Evolutionary conservation across 2,888 invertebrate species (phyloP), one percentile per base, ranked within the genome.

Genomic region (Mystacides longicornis): DNA sequence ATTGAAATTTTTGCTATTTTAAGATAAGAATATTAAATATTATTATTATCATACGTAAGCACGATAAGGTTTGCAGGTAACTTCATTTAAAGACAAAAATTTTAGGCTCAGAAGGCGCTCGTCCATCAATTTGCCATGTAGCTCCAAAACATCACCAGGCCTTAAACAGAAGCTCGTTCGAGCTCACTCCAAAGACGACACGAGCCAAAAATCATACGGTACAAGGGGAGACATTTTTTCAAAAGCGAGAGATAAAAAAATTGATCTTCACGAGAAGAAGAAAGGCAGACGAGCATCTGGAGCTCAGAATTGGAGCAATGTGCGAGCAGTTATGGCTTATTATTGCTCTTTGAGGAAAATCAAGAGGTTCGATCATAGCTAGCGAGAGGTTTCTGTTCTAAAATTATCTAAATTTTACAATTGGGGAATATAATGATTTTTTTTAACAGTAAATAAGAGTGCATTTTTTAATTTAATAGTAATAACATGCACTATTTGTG

Each of bases 271-370:
- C 66, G 67, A 31, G 65, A 64, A 31, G 66, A 69, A 55, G 66
- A 66, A 61, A 67, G 69, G 51, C 61, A 68, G 68, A 73, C 68
- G 64, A 67, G 65, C 65, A 64, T 64, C 67, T 62, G 67, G 68
- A 62, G 78, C 75, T 70, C 88, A 87, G 78, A 88, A 87, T 72
- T 91, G 90, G 90, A 85, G 86, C 74, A 89, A 88, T 78, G 83
- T 91, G 67, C 83, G 89, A 70, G 89, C 89, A 67, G 90, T 89
- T 70, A 87, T 90, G 88, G 87, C 89, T 69, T 88, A 89, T 81
- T 90, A 90, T 82, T 86, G 88, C 77, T 85, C 89, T 66, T 83
- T 91, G 71, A 83, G 90, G 79, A 88, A 89, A 80, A 90, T 91
- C 78, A 89, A 90, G 86, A 90, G 90, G 90, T 89, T 80, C 75